Conservation (phyloP, 53 echinoderm and acorn worm species). For the Zoroaster sp. region DNA sequence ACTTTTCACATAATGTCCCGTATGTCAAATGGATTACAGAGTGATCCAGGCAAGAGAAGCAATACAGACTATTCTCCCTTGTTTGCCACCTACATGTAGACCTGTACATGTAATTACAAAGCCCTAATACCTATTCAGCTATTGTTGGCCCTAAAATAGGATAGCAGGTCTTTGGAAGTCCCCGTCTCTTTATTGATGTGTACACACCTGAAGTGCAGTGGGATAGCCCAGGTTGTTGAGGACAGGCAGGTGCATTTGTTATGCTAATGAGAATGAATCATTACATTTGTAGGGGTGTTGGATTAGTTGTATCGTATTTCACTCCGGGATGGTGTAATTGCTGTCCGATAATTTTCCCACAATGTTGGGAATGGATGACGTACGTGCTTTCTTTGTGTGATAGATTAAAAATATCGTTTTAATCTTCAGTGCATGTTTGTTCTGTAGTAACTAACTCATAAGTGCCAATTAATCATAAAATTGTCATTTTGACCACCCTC, state of each 20-base stretch:
- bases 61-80: neutral
- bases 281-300: conserved; percentile 29
- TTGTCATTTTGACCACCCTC: too few relatives aligned
- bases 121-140: conserved; percentile 30
- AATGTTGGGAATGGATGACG: too few relatives aligned
- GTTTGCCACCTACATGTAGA: neutral
- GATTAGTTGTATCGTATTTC: neutral
- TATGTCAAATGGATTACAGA: neutral
- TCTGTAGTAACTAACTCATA: too few relatives aligned
- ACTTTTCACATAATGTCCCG: conserved; percentile 10
- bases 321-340: too few relatives aligned
- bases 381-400: too few relatives aligned
- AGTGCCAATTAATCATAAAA: too few relatives aligned
- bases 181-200: neutral
- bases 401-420: neutral
- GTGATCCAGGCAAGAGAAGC: conserved; percentile 1
- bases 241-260: neutral
- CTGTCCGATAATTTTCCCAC: too few relatives aligned
- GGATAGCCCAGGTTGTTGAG: conserved; percentile 8
- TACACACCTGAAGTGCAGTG: conserved; percentile 25
- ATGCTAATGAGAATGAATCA: conserved; percentile 19
- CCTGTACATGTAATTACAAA: too few relatives aligned
- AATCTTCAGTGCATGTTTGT: neutral
- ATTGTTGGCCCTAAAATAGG: conserved; percentile 38
- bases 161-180: neutral